phyloP scores from a whole-genome alignment of 1,140 invertebrate genomes.

The Caerostris darwini region DNA sequence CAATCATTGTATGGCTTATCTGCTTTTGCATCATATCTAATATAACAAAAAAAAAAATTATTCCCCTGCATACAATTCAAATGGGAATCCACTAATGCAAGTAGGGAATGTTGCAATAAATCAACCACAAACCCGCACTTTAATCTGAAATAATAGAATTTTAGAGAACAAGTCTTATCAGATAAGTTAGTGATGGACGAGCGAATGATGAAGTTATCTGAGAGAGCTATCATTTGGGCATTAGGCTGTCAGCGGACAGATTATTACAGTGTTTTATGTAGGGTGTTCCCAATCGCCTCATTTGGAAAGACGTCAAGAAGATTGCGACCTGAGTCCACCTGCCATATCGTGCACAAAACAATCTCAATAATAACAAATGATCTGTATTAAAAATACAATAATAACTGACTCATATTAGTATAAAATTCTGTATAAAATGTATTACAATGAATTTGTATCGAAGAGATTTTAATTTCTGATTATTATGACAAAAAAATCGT shows the following conservation, averaged over 20 bases:
- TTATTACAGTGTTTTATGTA: constrained; percentile 54
- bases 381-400: not conserved
- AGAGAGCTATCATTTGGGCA: constrained; percentile 44
- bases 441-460: no score
- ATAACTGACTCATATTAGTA: no score
- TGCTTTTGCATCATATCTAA: not conserved
- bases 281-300: constrained; percentile 1
- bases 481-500: no score
- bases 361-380: not conserved
- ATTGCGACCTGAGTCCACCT: not conserved
- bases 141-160: constrained; percentile 68
- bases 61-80: not conserved
- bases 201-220: constrained; percentile 51
- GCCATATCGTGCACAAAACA: not conserved
- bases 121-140: constrained; percentile 57
- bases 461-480: no score
- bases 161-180: constrained; percentile 47
- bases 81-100: no score
- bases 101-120: not conserved
- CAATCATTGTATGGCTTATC: no score
- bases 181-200: constrained; percentile 49
- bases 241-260: not conserved
- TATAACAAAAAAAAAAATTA: not conserved
- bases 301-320: not conserved
- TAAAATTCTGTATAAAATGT: no score